Evolutionary conservation across 2,113 vertebrate species (phyloP).

Genomic region (Paramisgurnus dabryanus): DNA sequence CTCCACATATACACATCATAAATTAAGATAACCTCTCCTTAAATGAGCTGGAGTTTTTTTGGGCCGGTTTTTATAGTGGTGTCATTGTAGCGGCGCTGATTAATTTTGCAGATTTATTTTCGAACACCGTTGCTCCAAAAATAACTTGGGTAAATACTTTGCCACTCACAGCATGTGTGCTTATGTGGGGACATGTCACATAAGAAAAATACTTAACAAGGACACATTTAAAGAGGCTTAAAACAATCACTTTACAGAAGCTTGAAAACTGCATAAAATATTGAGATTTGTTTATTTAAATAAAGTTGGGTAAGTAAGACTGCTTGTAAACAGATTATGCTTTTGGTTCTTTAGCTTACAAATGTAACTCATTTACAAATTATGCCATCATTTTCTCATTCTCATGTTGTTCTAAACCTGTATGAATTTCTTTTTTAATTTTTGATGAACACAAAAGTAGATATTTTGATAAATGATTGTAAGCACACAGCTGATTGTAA

Average conservation of each 20-base stretch:
- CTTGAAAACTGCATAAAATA: neutral
- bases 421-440: no score
- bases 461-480: no score
- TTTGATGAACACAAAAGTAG: no score
- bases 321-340: no score
- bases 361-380: no score
- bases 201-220: constrained; percentile 1
- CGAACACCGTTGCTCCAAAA: constrained; percentile 59
- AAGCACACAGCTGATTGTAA: no score
- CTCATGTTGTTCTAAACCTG: no score
- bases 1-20: constrained; percentile 66
- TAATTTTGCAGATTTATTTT: constrained; percentile 66
- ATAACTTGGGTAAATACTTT: constrained; percentile 58
- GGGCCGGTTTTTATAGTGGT: constrained; percentile 59
- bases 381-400: no score
- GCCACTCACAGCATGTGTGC: constrained; percentile 36
- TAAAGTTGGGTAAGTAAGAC: no score
- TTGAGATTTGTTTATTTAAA: neutral
- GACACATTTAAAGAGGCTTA: neutral
- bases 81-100: constrained; percentile 64
- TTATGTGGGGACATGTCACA: constrained; percentile 7
- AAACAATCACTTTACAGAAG: neutral
- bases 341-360: no score
- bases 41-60: constrained; percentile 53
- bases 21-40: constrained; percentile 65